Conservation (phyloP, 2,888 invertebrate genomes). For the Osedax fenrisi region DNA sequence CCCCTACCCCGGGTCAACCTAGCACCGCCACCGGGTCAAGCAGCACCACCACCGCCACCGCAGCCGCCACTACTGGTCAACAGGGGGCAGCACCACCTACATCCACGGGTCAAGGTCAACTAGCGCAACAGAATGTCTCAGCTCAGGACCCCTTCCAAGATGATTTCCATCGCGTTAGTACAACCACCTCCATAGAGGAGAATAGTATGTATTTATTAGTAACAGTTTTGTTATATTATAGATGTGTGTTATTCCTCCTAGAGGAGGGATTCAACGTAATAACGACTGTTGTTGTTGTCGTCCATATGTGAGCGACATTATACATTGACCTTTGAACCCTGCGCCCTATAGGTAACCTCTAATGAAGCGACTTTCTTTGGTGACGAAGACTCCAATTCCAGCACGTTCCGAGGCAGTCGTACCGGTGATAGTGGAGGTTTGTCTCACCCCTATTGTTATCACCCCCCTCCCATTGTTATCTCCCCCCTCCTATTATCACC, state of each 20-base stretch:
- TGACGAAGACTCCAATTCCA: not conserved
- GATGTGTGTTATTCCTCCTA: no score
- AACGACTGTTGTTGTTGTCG: no score
- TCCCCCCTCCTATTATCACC: not conserved
- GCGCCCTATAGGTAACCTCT: not conserved
- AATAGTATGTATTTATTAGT: no score
- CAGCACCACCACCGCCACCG: no score
- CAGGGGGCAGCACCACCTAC: no score
- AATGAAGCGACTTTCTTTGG: not conserved
- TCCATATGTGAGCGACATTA: no score
- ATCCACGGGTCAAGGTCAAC: no score
- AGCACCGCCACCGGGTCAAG: not conserved
- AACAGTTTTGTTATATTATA: no score
- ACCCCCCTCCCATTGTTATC: not conserved
- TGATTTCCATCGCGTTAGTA: not conserved
- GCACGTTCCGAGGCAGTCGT: not conserved
- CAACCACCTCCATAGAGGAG: no score
- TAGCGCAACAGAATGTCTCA: not conserved
- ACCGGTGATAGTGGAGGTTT: not conserved
- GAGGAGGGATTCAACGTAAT: no score
- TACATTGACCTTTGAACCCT: not conserved
- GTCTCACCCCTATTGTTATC: not conserved
- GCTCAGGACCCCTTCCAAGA: not conserved
- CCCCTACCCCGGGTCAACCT: not conserved
- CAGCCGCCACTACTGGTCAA: no score